Conservation (phyloP, 2,888 invertebrate species). For the Prosopocoilus inquinatus region DNA sequence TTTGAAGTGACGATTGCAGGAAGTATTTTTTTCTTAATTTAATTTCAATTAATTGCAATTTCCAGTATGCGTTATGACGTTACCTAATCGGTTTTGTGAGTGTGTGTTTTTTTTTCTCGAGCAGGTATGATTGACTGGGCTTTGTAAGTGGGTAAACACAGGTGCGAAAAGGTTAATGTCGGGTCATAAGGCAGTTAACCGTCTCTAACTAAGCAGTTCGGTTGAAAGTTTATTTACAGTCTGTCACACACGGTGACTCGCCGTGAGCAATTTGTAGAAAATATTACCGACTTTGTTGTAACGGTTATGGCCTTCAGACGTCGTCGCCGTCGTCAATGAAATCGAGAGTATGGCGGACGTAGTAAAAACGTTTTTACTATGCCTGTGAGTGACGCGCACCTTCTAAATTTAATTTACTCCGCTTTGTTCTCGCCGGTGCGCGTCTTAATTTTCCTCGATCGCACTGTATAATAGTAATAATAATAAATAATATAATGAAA, state of each 20-base stretch:
- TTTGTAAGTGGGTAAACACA: background rate
- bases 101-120: too few relatives aligned
- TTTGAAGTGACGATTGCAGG: too few relatives aligned
- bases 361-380: constrained; percentile 12
- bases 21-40: too few relatives aligned
- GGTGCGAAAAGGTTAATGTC: constrained; percentile 18
- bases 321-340: constrained; percentile 10
- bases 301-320: constrained; percentile 9
- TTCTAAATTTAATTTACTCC: constrained; percentile 12
- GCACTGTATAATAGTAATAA: too few relatives aligned
- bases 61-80: too few relatives aligned
- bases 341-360: constrained; percentile 4
- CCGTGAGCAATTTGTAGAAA: constrained; percentile 4
- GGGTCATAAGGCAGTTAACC: constrained; percentile 30
- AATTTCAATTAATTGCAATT: too few relatives aligned
- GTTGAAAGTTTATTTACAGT: constrained; percentile 11
- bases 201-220: constrained; percentile 13
- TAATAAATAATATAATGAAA: too few relatives aligned
- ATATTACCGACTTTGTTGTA: constrained; percentile 5
- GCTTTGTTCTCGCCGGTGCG: constrained; percentile 5
- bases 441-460: background rate
- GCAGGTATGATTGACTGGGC: too few relatives aligned
- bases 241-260: constrained; percentile 12
- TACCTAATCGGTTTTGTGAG: too few relatives aligned
- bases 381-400: constrained; percentile 2